Evolutionary conservation across 2,888 invertebrate genomes (phyloP), one percentile per base, ranked within the genome.

Genomic region (Tethea ocularis): DNA sequence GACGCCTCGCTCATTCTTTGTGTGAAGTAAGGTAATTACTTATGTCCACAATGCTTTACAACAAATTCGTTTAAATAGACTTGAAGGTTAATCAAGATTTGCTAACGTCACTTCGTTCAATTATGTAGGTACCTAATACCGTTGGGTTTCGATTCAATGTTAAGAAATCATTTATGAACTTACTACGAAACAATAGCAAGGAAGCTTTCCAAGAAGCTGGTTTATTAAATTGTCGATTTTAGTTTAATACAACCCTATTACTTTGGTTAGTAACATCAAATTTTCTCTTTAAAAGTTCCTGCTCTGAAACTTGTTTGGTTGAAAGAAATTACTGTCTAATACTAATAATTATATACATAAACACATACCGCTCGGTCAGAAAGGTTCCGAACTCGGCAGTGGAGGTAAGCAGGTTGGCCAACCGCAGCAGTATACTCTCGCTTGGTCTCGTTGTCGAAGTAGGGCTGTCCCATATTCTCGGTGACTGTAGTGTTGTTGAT

Each of bases 331-430:
- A n/a, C n/a, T n/a, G n/a, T n/a, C n/a, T n/a, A n/a, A n/a, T n/a
- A n/a, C n/a, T n/a, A n/a, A n/a, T n/a, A n/a, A n/a, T n/a, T n/a
- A n/a, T n/a, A n/a, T n/a, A 24, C 3, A 4, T 10, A 6, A n/a
- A 10, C 65, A 95, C 97, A 96, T 93, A 97, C 97, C 86, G 97
- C 97, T 89, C 97, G 93, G 88, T 97, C 97, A 60, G 97, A 97
- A 74, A 97, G 94, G 90, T 97, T 97, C 80, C 97, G 95, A 67
- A 97, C 97, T 66, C 96, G 94, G 85, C 97, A 97, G 85, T 97
- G 96, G 61, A 97, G 93, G 81, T 97, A 95, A 26, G 97, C 97
- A 20, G 97, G 96, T 84, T 97, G 97, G 26, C 97, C 97, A 51
- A 97, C 97, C 3, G 97, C 97, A 15, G 97, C 96, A 26, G 97